These are phyloP conservation scores for Meloidogyne chitwoodi DNA, from an alignment of 1,140 invertebrate genomes.

Conservation along the genomic window DNA sequence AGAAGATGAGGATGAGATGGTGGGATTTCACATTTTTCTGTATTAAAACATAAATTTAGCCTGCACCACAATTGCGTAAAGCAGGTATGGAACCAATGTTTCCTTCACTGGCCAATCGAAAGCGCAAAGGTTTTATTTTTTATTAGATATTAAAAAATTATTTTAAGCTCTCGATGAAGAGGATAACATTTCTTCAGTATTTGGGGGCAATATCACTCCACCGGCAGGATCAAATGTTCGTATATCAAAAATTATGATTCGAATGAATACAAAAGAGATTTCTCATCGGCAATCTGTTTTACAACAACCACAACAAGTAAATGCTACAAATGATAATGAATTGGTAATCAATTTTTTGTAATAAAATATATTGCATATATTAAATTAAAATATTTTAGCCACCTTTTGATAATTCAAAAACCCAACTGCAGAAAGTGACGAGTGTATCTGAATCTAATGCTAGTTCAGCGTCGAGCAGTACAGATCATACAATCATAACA, in stretches of 20 bases:
- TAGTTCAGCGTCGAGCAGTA: background rate
- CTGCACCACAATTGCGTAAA: slow-evolving; percentile 26
- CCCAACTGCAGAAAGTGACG: background rate
- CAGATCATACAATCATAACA: background rate
- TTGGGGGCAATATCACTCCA: slow-evolving; percentile 45
- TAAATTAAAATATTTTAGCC: background rate
- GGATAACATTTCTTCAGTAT: slow-evolving; percentile 43
- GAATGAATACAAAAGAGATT: slow-evolving; percentile 33
- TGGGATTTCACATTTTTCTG: background rate
- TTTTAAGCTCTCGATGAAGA: slow-evolving; percentile 43
- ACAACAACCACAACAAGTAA: background rate
- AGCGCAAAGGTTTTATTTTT: slow-evolving; percentile 33
- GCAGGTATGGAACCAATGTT: slow-evolving; percentile 50
- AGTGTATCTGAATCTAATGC: background rate
- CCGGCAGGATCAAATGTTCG: slow-evolving; percentile 19
- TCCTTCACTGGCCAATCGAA: slow-evolving; percentile 40
- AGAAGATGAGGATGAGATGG: slow-evolving; percentile 45
- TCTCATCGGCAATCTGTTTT: background rate
- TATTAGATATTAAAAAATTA: background rate
- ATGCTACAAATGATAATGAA: background rate
- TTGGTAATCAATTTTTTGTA: background rate
- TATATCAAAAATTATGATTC: slow-evolving; percentile 48
- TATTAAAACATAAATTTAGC: slow-evolving; percentile 13
- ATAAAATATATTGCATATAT: no score
- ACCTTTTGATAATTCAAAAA: background rate